phyloP scores from a whole-genome alignment of 2,113 vertebrate species.

The Ploceus nigricollis region DNA sequence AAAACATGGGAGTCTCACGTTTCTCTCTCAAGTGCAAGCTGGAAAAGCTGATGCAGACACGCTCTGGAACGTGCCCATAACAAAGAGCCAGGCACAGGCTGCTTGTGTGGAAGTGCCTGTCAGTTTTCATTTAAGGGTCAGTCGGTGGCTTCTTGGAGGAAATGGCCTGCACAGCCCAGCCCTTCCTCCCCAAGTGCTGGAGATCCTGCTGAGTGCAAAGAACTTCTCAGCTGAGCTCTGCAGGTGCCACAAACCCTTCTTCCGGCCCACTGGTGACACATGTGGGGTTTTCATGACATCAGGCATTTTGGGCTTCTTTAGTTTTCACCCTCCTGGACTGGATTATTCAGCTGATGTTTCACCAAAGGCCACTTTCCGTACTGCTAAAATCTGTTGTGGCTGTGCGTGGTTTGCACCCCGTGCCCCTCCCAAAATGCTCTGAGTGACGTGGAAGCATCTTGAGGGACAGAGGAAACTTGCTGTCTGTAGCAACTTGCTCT shows the following conservation, averaged over 20 bases:
- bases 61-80: accelerated
- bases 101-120: neutral
- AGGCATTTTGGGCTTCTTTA: neutral
- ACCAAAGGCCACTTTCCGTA: neutral
- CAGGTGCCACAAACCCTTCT: neutral
- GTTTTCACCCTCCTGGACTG: neutral
- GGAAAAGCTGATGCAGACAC: neutral
- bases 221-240: neutral
- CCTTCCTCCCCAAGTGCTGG: neutral
- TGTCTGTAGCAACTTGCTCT: neutral
- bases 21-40: neutral
- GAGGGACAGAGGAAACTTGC: neutral
- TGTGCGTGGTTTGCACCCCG: neutral
- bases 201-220: neutral
- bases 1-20: neutral
- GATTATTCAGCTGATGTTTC: neutral
- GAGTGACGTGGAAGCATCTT: neutral
- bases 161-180: neutral
- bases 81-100: accelerated
- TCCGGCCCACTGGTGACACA: neutral
- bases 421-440: accelerated
- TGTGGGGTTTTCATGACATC: neutral
- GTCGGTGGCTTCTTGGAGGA: neutral
- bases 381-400: neutral
- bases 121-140: neutral